Conservation (phyloP, 2,113 vertebrate genomes). For the Coryphaenoides rupestris region DNA sequence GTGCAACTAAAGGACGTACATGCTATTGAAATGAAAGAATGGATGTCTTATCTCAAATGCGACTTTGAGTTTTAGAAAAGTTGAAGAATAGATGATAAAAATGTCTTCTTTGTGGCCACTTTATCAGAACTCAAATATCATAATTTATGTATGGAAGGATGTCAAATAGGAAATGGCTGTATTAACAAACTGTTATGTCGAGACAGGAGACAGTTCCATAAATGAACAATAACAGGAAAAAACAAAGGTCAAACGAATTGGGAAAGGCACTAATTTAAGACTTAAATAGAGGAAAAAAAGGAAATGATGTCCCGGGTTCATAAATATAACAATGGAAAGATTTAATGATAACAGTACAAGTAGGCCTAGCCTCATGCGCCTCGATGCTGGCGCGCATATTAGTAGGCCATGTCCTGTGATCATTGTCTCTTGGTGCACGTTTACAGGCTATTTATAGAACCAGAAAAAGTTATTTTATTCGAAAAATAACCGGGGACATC, state of each 20-base stretch:
- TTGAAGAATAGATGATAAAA: background rate
- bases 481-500: too few species aligned
- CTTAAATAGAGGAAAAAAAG: slow-evolving; percentile 24
- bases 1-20: background rate
- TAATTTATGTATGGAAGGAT: slow-evolving; percentile 74
- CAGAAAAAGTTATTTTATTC: too few species aligned
- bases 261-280: slow-evolving; percentile 50
- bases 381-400: background rate
- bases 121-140: slow-evolving; percentile 70
- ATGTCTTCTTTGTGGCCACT: slow-evolving; percentile 39
- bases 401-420: background rate
- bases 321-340: slow-evolving; percentile 55
- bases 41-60: slow-evolving; percentile 42
- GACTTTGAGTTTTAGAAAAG: background rate
- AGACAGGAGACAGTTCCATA: slow-evolving; percentile 71
- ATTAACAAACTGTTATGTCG: slow-evolving; percentile 52
- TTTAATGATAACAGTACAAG: slow-evolving; percentile 44
- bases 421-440: background rate
- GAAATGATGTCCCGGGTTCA: slow-evolving; percentile 48
- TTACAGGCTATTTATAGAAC: background rate
- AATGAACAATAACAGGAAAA: slow-evolving; percentile 78
- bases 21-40: slow-evolving; percentile 42
- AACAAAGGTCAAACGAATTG: slow-evolving; percentile 64
- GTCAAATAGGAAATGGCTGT: slow-evolving; percentile 70
- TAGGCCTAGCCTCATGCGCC: background rate